Base-by-base conservation (phyloP, 2,888 invertebrate species). In the Hedya salicella region DNA sequence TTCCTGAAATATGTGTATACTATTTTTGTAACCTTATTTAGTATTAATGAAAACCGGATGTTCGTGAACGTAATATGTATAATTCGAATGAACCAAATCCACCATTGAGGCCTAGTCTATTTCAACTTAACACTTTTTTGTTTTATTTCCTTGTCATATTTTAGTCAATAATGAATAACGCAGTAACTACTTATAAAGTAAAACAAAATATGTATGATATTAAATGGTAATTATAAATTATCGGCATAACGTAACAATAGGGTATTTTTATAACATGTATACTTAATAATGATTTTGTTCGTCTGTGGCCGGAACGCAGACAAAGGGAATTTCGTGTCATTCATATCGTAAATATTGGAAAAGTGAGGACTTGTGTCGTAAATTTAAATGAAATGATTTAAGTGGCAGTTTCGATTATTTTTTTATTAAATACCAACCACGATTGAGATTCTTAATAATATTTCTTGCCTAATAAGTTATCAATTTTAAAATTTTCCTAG, bases 291-390 rank as follows among this genome's bases (percentile, higher is more conserved):
- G 2, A 11, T 36, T 36, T 11, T 36, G 9, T 36, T 9, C 8
- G 9, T 36, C 6, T 36, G 9, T 8, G 9, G 9, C 9, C 9
- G 36, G 9, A 36, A 36, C 36, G 25, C 42, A 56, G 11, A 16
- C 8, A 52, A 32, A 25, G 48, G n/a, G n/a, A 44, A 57, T 46
- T 57, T 44, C 17, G 57, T 57, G 57, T 44, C 57, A 57, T 57
- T 46, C n/a, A 32, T 57, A 57, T 57, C 17, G 3, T n/a, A 9
- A 11, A 32, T 30, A 57, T 56, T 44, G 30, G 44, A 30, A 13
- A 30, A 17, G n/a, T n/a, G n/a, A n/a, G n/a, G n/a, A n/a, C 25
- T 25, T 25, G 6, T 25, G 25, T 25, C 25, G n/a, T n/a, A n/a
- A n/a, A n/a, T n/a, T n/a, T n/a, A n/a, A n/a, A n/a, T n/a, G n/a